A percentile compares a stretch with the other conserved stretches of the same genome.
phyloP scores from a whole-genome alignment of 2,113 vertebrate species.

The Anarrhichthys ocellatus region DNA sequence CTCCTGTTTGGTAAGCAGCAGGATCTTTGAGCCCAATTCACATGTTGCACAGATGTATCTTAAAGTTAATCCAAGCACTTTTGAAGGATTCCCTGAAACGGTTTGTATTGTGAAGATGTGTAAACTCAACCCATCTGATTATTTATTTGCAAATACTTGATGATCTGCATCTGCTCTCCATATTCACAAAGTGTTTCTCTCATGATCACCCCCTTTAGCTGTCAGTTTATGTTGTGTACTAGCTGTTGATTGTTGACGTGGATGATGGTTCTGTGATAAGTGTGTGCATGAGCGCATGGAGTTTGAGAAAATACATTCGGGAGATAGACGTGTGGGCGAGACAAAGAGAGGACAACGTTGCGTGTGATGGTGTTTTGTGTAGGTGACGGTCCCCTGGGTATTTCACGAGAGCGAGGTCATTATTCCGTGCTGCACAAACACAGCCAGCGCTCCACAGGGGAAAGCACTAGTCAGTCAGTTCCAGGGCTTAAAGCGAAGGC shows the following conservation, averaged over 20 bases:
- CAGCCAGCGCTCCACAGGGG: slow-evolving; percentile 60
- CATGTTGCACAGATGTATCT: slow-evolving; percentile 17
- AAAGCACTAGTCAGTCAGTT: slow-evolving; percentile 72
- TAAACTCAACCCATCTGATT: slow-evolving; percentile 22
- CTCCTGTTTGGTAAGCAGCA: slow-evolving; percentile 4
- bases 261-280: slow-evolving; percentile 36
- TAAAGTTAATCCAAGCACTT: slow-evolving; percentile 1
- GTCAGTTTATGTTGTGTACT: slow-evolving; percentile 35
- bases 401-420: slow-evolving; percentile 63
- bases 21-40: background rate
- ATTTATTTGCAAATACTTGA: slow-evolving; percentile 39
- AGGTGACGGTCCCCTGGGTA: slow-evolving; percentile 67
- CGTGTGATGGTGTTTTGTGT: slow-evolving; percentile 69
- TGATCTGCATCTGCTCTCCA: slow-evolving; percentile 26
- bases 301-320: slow-evolving; percentile 54
- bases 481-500: slow-evolving; percentile 58
- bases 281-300: slow-evolving; percentile 29
- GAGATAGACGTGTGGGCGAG: slow-evolving; percentile 56
- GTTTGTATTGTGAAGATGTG: slow-evolving; percentile 13
- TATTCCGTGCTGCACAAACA: slow-evolving; percentile 71
- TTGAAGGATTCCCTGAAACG: slow-evolving; percentile 3
- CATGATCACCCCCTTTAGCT: slow-evolving; percentile 14
- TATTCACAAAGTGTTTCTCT: slow-evolving; percentile 31
- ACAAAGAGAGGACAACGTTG: slow-evolving; percentile 60
- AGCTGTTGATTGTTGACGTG: slow-evolving; percentile 45